phyloP scores from a whole-genome alignment of 2,113 vertebrate genomes.

The Oreochromis niloticus region DNA sequence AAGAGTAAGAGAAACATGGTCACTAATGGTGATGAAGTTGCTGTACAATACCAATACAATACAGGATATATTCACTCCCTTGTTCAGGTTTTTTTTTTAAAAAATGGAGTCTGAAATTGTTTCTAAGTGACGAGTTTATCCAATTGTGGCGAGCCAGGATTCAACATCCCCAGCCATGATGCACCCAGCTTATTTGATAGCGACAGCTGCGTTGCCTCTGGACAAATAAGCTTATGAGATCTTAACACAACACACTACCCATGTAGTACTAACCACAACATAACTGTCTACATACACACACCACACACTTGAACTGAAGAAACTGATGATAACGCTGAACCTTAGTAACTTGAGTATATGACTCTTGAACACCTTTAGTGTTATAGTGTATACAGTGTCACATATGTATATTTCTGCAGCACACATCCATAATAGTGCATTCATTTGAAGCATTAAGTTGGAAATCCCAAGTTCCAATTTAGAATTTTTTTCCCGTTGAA shows the following conservation, averaged over 20 bases:
- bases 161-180: neutral
- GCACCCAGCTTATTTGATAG: neutral
- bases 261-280: neutral
- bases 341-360: neutral
- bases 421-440: neutral
- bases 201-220: neutral
- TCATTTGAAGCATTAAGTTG: neutral
- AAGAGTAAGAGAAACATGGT: neutral
- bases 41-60: neutral
- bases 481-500: fast-evolving
- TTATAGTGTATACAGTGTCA: neutral
- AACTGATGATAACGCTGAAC: neutral
- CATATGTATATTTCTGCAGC: neutral
- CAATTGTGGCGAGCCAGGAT: neutral
- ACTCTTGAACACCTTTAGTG: neutral
- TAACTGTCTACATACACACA: neutral
- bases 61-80: neutral
- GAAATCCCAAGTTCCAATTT: neutral
- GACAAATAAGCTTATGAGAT: neutral
- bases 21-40: neutral
- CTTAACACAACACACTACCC: neutral
- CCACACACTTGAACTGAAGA: neutral
- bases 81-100: neutral
- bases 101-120: neutral
- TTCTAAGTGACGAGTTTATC: neutral